Evolutionary conservation across 2,797 vertebrate species (phyloP), one percentile per base, ranked within the genome.

Genomic region (Champsocephalus esox): DNA sequence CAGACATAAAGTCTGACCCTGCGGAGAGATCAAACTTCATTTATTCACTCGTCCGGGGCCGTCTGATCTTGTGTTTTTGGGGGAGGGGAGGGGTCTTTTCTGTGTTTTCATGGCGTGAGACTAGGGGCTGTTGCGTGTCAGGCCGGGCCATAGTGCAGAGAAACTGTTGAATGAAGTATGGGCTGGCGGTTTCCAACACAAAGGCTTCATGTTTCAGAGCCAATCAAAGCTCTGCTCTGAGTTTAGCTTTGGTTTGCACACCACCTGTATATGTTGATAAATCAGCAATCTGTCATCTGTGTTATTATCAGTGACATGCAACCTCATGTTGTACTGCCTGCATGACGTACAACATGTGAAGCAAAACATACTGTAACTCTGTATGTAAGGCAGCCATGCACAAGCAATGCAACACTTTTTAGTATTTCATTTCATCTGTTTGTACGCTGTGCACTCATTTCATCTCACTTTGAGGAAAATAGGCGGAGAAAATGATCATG

Each of bases 161-260:
- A 69, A 76, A 34, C 76, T 77, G 87, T 80, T 94, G 90, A 92
- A 67, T 90, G 89, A 92, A 90, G 73, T 66, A 65, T 41, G 63
- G 78, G 45, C 34, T 66, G 48, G 34, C 4, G 16, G 57, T 90
- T 90, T 90, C 83, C 79, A 84, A 74, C 59, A 92, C 87, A 92
- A 88, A 87, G 66, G 79, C 80, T 50, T 73, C 70, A 48, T 56
- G 71, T 75, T 79, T 77, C 84, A 61, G 45, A 79, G 77, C 87
- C 86, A 88, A 88, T 89, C 77, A 81, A 57, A 74, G 60, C 3
- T 9, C 63, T n/a, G 75, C 57, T 79, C 5, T 54, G n/a, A 48
- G 41, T 63, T 66, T n/a, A 59, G 75, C 44, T 79, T 78, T 38
- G 38, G 65, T 79, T 78, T 73, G 51, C 44, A 21, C 7, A 64